Base-by-base conservation (phyloP, 2,113 vertebrate genomes). In the Caracal caracal region DNA sequence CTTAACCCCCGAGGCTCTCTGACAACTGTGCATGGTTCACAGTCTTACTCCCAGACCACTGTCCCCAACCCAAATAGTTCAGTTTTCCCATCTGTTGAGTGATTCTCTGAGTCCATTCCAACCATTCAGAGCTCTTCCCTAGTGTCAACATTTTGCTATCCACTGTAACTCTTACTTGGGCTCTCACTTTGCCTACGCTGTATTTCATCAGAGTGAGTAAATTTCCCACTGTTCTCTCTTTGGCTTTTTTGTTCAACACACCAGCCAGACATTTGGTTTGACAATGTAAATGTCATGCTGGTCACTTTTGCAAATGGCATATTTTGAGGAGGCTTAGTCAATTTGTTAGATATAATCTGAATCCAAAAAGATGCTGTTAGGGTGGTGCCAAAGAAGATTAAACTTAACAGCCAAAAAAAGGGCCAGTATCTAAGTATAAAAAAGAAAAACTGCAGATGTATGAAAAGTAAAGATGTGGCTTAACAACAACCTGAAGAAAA, bases 221-320 rank as follows among this genome's bases (percentile, higher is more conserved):
- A 66, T 66, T 68, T 49, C 28, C 28, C 66, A n/a, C 56, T 70
- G 28, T 82, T 87, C 20, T 85, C 49, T 73, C 73, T 59, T 75
- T 66, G 66, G 20, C 28, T n/a, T 68, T 87, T 95, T 66, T 43
- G 12, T 59, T 93, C 49, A 59, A 30, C 33, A 68, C 10, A 49
- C 61, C 20, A 81, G 59, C 37, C 66, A 68, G 56, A 59, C 47
- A 51, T 66, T 89, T 79, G 90, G 56, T 84, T 95, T 90, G 65
- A 80, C 43, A 53, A 68, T 40, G 47, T 87, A 66, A n/a, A 75
- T 94, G 92, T 82, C 82, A 66, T 40, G 37, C 56, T 66, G 82
- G 88, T 82, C 92, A 68, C 75, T 94, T 82, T 76, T 91, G 56
- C 75, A 87, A 37, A 80, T 93, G 86, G 80, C 33, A 1, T 95